Percentiles rank a stretch among this genome's conserved stretches.
phyloP scores from a whole-genome alignment of 1,140 invertebrate genomes.

The Aplysia californica region DNA sequence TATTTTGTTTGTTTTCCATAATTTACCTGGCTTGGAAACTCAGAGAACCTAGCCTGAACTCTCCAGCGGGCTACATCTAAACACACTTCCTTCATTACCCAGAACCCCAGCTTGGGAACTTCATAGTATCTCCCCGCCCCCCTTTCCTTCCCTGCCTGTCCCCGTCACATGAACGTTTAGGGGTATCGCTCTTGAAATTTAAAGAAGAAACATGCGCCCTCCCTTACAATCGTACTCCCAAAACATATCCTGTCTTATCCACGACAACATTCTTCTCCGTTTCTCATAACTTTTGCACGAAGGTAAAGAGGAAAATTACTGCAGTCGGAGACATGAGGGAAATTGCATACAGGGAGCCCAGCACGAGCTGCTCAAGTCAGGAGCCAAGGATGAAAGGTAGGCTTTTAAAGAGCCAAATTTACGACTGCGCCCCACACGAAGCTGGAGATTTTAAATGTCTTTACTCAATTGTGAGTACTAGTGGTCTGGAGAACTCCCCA shows the following conservation, averaged over 20 bases:
- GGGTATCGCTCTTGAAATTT: too few relatives aligned
- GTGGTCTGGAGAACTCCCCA: background rate
- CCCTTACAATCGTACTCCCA: too few relatives aligned
- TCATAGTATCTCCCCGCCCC: too few relatives aligned
- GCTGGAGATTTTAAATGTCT: background rate
- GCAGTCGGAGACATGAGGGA: background rate
- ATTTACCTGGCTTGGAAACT: too few relatives aligned
- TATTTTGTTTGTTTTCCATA: too few relatives aligned
- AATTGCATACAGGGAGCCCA: background rate
- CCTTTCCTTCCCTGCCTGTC: too few relatives aligned
- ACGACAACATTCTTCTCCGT: background rate
- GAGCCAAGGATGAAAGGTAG: slow-evolving; percentile 14
- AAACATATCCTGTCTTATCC: too few relatives aligned
- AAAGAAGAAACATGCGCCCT: background rate
- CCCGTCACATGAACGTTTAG: too few relatives aligned
- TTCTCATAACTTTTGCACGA: background rate
- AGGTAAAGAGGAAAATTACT: background rate
- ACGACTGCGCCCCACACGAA: slow-evolving; percentile 12
- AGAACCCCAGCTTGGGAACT: too few relatives aligned
- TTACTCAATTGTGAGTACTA: background rate
- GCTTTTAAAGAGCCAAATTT: slow-evolving; percentile 23
- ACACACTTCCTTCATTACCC: too few relatives aligned
- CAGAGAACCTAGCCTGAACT: too few relatives aligned
- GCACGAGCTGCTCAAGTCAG: slow-evolving; percentile 3
- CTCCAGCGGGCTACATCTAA: too few relatives aligned